A percentile compares a stretch with the other conserved stretches of the same genome.
Conservation (phyloP, 2,888 invertebrate species). For the Schizotus pectinicornis region DNA sequence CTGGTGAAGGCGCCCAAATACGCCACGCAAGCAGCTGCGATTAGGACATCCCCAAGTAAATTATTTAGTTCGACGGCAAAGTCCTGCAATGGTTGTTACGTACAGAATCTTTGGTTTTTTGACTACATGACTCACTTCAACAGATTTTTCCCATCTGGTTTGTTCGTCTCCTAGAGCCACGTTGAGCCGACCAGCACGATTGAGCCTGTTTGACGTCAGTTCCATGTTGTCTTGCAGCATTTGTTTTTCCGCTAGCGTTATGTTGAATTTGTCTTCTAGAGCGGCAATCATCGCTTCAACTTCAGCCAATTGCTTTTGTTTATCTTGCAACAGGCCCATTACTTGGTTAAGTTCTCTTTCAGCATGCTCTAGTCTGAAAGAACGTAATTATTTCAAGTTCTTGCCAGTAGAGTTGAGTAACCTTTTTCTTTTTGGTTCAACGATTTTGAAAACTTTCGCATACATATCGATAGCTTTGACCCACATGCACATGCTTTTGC, state of each 20-base stretch:
- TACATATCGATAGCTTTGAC: constrained; percentile 90
- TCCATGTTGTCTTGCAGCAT: constrained; percentile 76
- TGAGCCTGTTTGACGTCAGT: constrained; percentile 77
- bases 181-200: constrained; percentile 83
- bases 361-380: constrained; percentile 73
- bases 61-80: constrained; percentile 73
- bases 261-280: constrained; percentile 70
- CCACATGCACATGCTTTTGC: constrained; percentile 91
- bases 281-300: constrained; percentile 74
- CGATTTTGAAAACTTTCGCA: constrained; percentile 83
- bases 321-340: constrained; percentile 76
- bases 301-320: constrained; percentile 81
- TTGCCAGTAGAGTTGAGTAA: constrained; percentile 54
- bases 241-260: constrained; percentile 77
- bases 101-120: neutral
- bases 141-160: constrained; percentile 80
- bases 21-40: constrained; percentile 87
- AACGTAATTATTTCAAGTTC: constrained; percentile 3
- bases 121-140: constrained; percentile 60
- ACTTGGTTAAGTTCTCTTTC: constrained; percentile 77
- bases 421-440: constrained; percentile 87
- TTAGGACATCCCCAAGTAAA: constrained; percentile 84
- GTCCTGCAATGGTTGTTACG: constrained; percentile 53
- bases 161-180: constrained; percentile 88
- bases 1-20: constrained; percentile 91